These are phyloP conservation scores for Anableps anableps DNA, from an alignment of 2,797 vertebrate species.

Conservation along the genomic window DNA sequence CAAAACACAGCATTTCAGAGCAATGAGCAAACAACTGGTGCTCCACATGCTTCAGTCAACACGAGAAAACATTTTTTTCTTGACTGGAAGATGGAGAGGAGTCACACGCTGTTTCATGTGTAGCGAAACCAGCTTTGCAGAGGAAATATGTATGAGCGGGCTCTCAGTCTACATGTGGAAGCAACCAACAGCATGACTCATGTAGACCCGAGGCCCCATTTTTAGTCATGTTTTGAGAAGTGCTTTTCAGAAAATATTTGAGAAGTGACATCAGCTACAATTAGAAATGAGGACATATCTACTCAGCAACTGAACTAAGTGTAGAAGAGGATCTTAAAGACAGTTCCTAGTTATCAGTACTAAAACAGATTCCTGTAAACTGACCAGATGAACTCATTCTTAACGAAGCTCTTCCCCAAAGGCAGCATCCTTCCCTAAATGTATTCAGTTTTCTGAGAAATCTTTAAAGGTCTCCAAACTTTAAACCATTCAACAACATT, in stretches of 20 bases:
- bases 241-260: constrained; percentile 1
- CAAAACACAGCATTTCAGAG: neutral
- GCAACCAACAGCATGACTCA: constrained; percentile 30
- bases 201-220: neutral
- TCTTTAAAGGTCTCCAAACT: neutral
- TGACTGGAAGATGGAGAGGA: neutral
- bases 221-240: constrained; percentile 4
- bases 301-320: neutral
- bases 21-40: neutral
- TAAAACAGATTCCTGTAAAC: neutral
- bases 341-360: neutral
- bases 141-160: constrained; percentile 18
- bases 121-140: constrained; percentile 24
- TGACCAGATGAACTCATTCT: neutral
- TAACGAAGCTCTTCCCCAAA: neutral
- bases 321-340: neutral
- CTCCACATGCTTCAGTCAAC: constrained; percentile 11
- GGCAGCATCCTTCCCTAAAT: neutral
- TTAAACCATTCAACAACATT: neutral
- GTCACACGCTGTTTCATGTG: constrained; percentile 3
- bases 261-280: constrained; percentile 3
- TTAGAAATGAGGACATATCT: neutral
- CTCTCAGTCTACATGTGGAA: constrained; percentile 8
- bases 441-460: neutral
- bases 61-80: constrained; percentile 18